Conservation (phyloP, 2,797 vertebrate species). For the Karalla daura region DNA sequence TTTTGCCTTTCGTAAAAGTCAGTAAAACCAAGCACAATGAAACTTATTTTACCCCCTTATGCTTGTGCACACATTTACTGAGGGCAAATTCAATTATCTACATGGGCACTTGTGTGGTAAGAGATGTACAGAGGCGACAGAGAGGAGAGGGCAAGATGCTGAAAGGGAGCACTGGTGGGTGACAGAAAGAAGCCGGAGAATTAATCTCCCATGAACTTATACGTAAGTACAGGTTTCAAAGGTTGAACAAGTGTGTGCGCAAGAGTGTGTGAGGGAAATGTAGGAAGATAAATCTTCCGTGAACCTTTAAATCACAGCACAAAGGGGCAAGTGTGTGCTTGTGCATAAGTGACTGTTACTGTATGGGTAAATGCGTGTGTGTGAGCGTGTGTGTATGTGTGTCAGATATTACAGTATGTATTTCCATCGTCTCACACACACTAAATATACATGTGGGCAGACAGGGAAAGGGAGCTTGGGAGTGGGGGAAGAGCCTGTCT, state of each 20-base stretch:
- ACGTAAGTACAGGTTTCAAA: conserved; percentile 58
- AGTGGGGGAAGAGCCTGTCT: conserved; percentile 8
- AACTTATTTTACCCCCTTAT: too few relatives aligned
- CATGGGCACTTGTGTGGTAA: neutral
- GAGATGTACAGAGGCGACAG: neutral
- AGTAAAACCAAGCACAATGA: neutral
- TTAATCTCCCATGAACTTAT: conserved; percentile 60
- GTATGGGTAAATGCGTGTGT: too few relatives aligned
- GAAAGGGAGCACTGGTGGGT: conserved; percentile 22
- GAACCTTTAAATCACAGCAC: conserved; percentile 57
- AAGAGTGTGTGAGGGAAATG: conserved; percentile 21
- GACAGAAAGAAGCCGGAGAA: conserved; percentile 38
- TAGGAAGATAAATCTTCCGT: conserved; percentile 48
- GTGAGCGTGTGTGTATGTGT: neutral
- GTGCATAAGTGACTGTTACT: too few relatives aligned
- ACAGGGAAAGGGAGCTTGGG: neutral
- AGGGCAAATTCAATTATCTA: conserved; percentile 5
- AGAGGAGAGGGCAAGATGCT: conserved; percentile 17
- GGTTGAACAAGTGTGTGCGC: conserved; percentile 41
- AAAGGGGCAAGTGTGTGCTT: conserved; percentile 44
- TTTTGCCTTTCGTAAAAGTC: neutral
- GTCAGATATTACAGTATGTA: conserved; percentile 1
- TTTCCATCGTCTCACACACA: conserved; percentile 2
- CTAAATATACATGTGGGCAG: neutral
- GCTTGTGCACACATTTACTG: neutral